Base-by-base conservation (phyloP, 2,113 vertebrate genomes). In the Misgurnus mizolepis region DNA sequence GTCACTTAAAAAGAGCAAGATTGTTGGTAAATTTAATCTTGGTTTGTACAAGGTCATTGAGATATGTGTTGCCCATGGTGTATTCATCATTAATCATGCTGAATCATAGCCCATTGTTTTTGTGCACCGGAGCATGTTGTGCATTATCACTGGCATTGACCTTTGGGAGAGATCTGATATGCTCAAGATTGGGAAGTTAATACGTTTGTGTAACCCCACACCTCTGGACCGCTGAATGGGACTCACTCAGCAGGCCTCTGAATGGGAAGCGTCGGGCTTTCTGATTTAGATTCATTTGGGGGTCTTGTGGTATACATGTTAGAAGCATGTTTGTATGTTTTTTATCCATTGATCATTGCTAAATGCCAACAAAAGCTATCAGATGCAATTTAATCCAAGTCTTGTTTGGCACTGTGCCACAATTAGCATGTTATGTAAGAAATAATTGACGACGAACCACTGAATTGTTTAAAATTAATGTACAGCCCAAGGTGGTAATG, bases 131-230 rank as follows among this genome's bases (percentile, higher is more conserved):
- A 39, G 61, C 18, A 1, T 68, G 74, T 47, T 68, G 61, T 67
- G 34, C 22, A 66, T 78, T 84, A 80, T 78, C 82, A 72, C 67
- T 43, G 40, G 53, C 77, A 70, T 78, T 81, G 67, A 55, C 53
- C 79, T 84, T 45, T 7, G 74, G 27, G 79, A 75, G 75, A 61
- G 75, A 84, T 81, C 73, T 75, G 75, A 84, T 84, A 65, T n/a
- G 6, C 45, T 78, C 71, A 80, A 62, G 84, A 80, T 85, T 80
- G 82, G 86, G 83, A 89, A 86, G 67, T 71, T 87, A 89, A 86
- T 88, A 84, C 76, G 83, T 75, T 71, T 27, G 14, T 81, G 85
- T 88, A 91, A 89, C 80, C 83, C 82, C 86, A 88, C 71, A 85
- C 84, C 76, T 77, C 50, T 83, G 68, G 18, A 45, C 14, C 27